Percentiles rank a stretch among this genome's conserved stretches.
Evolutionary conservation across 2,113 vertebrate genomes (phyloP).

Genomic region (human): DNA sequence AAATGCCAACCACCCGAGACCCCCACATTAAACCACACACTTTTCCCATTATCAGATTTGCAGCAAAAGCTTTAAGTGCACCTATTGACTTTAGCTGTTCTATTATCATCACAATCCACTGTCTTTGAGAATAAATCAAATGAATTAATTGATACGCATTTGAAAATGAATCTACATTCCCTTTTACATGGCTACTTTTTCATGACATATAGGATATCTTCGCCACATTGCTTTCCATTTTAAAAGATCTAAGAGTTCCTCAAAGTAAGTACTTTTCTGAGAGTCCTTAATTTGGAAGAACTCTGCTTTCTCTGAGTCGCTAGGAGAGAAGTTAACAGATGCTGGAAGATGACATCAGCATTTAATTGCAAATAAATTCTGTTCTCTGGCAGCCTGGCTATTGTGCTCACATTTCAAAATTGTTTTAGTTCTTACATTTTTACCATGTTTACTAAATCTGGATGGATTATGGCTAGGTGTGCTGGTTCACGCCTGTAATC

Average conservation of each 20-base stretch:
- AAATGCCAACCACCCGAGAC: not conserved
- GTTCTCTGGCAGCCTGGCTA: not conserved
- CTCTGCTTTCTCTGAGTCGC: not conserved
- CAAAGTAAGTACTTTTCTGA: not conserved
- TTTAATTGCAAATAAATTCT: not conserved
- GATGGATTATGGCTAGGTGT: too few relatives aligned
- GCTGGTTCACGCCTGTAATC: too few relatives aligned
- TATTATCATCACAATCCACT: not conserved
- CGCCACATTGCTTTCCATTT: not conserved
- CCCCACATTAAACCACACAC: not conserved
- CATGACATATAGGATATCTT: not conserved
- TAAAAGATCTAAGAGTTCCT: not conserved
- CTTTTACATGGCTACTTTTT: not conserved
- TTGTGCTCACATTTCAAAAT: not conserved
- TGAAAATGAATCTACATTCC: not conserved
- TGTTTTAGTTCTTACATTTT: not conserved
- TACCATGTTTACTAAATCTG: not conserved
- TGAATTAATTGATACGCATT: not conserved
- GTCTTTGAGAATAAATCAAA: not conserved
- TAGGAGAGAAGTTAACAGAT: not conserved
- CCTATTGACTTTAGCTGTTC: not conserved
- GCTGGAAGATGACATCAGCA: not conserved
- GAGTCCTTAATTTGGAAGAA: not conserved
- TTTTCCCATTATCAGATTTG: not conserved
- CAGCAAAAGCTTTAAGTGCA: not conserved